phyloP scores from a whole-genome alignment of 1,140 invertebrate species.

The Sycophaga agraensis region DNA sequence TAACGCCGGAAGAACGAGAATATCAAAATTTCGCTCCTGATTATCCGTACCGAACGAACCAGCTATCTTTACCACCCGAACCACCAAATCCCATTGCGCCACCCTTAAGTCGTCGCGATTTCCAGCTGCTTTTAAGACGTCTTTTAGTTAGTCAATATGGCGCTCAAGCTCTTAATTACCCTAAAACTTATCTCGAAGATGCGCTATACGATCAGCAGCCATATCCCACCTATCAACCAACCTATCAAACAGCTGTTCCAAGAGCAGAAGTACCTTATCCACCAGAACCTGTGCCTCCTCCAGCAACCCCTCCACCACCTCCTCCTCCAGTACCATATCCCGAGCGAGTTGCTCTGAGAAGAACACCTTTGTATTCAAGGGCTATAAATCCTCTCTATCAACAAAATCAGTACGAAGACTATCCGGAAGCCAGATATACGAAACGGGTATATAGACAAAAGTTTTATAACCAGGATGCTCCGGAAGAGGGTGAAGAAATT shows the following conservation, averaged over 20 bases:
- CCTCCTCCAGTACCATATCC: slow-evolving; percentile 8
- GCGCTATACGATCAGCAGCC: slow-evolving; percentile 53
- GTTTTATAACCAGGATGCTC: slow-evolving; percentile 45
- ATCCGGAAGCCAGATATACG: slow-evolving; percentile 50
- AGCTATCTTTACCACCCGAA: slow-evolving; percentile 48
- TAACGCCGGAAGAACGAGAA: slow-evolving; percentile 42
- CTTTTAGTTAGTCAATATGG: slow-evolving; percentile 53
- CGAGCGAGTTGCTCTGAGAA: slow-evolving; percentile 49
- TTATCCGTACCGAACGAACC: slow-evolving; percentile 43
- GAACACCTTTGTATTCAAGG: slow-evolving; percentile 35
- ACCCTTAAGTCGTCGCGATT: slow-evolving; percentile 51
- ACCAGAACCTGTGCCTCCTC: slow-evolving; percentile 25
- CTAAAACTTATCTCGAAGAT: slow-evolving; percentile 51
- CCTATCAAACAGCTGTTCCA: slow-evolving; percentile 39
- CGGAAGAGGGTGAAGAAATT: slow-evolving; percentile 59
- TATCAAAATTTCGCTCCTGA: slow-evolving; percentile 40
- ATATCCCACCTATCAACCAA: slow-evolving; percentile 47
- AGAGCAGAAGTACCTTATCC: slow-evolving; percentile 56
- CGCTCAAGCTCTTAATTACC: slow-evolving; percentile 49
- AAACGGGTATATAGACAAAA: slow-evolving; percentile 54
- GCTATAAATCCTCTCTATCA: slow-evolving; percentile 42
- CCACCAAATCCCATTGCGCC: slow-evolving; percentile 49
- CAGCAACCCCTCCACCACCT: background rate
- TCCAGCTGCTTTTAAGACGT: slow-evolving; percentile 47
- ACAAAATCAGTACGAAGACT: slow-evolving; percentile 58